Base-by-base conservation (phyloP, 2,888 invertebrate species). In the Anticlea derivata region DNA sequence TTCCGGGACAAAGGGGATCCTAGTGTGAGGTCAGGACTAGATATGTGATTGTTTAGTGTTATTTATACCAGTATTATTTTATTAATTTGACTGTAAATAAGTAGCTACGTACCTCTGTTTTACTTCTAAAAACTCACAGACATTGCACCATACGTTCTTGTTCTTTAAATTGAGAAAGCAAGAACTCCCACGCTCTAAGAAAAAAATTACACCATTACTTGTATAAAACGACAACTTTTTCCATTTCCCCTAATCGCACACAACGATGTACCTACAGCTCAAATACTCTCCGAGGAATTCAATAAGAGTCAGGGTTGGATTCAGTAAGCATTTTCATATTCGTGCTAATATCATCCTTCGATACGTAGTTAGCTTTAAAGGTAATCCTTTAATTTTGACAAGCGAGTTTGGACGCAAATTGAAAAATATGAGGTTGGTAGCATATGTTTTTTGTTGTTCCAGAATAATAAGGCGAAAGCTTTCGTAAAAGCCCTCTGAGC, bases 241-340 rank as follows among this genome's bases (percentile, higher is more conserved):
- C 79, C 79, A 80, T 83, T 80, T 75, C 66, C 71, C 64, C 63
- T 80, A 79, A 80, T 80, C 73, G 73, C 67, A 60, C 60, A 61
- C 65, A 68, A 65, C 70, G 68, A 68, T 59, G 71, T 70, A 66
- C 68, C 63, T 65, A 67, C 65, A 64, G 65, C 71, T 66, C 55
- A 70, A 73, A 70, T 54, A 70, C 66, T 65, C 75, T 63, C 68
- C n/a, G 20, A 45, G 66, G 74, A 69, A 69, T 73, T 71, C 64
- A 60, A 62, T 64, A 60, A 51, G 34, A 38, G 12, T 45, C 68
- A 70, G 70, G 50, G 49, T 22, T 53, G 74, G 11, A 66, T 50
- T 64, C 23, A 53, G 56, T 33, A 48, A 6, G 4, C 11, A 24
- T n/a, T 35, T 34, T 31, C 1, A 7, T 30, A 37, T 35, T 35